Evolutionary conservation across 1,140 invertebrate species (phyloP), one percentile per base, ranked within the genome.

Genomic region (Ostrea edulis): DNA sequence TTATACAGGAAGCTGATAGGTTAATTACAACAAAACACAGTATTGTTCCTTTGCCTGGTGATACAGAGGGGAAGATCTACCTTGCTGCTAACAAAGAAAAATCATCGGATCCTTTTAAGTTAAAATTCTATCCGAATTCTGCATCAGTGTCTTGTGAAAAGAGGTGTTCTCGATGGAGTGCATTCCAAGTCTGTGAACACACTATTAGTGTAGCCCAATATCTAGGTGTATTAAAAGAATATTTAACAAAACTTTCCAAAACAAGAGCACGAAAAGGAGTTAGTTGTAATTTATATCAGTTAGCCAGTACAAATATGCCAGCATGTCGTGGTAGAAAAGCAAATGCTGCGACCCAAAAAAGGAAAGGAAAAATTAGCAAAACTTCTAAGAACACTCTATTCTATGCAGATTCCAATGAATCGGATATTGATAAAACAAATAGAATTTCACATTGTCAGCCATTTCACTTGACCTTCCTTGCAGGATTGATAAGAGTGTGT

Each of bases 401-500:
- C 8, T 71, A 71, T 29, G n/a, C 7, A 71, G 68, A 71, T 7
- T n/a, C 20, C 68, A n/a, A 8, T n/a, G 68, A 71, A 54, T 8
- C 53, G 53, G 53, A 54, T 54, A 54, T 54, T 54, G 53, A 54
- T 54, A 54, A 54, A 54, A 54, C 53, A 7, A 54, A 8, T 54
- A 54, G 53, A 54, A 54, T 54, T 54, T 8, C 53, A 71, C 68
- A 7, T 7, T 29, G 29, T 62, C 83, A 85, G 54, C 54, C 44
- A 62, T 85, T 55, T 35, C 83, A 85, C 29, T 8, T 85, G n/a
- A 85, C 83, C 53, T 85, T 85, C 20, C 17, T 58, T n/a, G 83
- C 83, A n/a, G 83, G 83, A 17, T 29, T 85, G 14, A 51, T 85
- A 8, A 85, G 55, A 20, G 52, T 52, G 51, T 84, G 82, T 53